These are phyloP conservation scores for Spodoptera frugiperda DNA, from an alignment of 1,140 invertebrate genomes.

Conservation along the genomic window DNA sequence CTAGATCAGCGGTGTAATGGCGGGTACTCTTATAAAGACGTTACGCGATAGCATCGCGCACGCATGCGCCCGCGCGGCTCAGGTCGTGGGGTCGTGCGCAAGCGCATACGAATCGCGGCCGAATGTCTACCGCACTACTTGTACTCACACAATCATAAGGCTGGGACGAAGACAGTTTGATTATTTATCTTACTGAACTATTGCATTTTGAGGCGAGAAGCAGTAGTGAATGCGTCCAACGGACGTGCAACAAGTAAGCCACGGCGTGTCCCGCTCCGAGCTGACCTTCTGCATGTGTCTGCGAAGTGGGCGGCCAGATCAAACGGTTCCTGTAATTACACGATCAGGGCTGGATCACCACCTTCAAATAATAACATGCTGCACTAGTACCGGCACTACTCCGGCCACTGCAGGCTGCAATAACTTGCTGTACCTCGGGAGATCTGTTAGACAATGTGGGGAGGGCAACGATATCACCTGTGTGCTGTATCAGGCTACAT, in stretches of 20 bases:
- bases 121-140: background rate
- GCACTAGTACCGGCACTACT: background rate
- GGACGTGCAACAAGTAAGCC: background rate
- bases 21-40: conserved; percentile 30
- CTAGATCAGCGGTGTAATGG: conserved; percentile 31
- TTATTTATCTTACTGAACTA: background rate
- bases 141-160: too few species aligned
- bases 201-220: too few species aligned
- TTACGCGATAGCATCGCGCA: conserved; percentile 34
- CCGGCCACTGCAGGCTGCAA: too few species aligned
- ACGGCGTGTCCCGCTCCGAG: background rate
- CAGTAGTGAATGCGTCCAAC: background rate
- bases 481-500: too few species aligned
- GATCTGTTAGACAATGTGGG: too few species aligned
- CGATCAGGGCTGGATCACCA: conserved; percentile 18
- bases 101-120: background rate
- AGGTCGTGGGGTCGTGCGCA: conserved; percentile 18
- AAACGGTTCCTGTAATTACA: conserved; percentile 20
- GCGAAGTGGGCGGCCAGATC: background rate
- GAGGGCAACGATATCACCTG: too few species aligned
- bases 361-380: conserved; percentile 10
- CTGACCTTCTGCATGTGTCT: background rate
- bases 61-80: conserved; percentile 34
- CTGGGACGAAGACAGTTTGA: too few species aligned
- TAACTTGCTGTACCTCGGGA: too few species aligned